Evolutionary conservation across 2,797 vertebrate genomes (phyloP), one percentile per base, ranked within the genome.

Genomic region (Poliocrania exsul): DNA sequence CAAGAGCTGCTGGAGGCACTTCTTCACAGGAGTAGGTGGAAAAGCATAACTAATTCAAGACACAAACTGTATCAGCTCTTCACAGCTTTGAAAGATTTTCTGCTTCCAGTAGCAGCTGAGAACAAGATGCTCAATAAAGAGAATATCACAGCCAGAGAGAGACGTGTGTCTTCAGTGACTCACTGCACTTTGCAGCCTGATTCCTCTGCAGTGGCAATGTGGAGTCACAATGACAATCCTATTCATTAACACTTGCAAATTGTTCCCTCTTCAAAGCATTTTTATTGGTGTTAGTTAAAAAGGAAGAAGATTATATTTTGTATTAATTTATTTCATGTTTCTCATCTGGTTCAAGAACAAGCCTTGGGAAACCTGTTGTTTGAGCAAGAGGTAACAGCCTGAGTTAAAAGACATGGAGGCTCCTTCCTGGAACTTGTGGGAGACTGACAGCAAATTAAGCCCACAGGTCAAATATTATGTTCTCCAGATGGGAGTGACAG

Each of bases 51-150:
- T 33, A 79, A 8, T 29, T 46, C 83, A 75, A 94, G 47, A 47
- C 70, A 88, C 46, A 73, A 38, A 75, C 33, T 16, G 5, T 6
- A 58, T 28, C 46, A 40, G 35, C 66, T 72, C 73, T 66, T 77
- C 67, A 44, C 78, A 85, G 71, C 74, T 95, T 87, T 40, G 29
- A 69, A 80, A 81, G 15, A 77, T 73, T 87, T 94, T 78, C 91
- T 92, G 78, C 56, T 80, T 56, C 87, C 64, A 16, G 71, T 85
- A 89, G 91, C 91, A 95, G 94, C 94, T 92, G 94, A 96, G 74
- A 93, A 90, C 91, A 96, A 94, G 84, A 95, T 89, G 84, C 21
- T 93, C 58, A 84, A 66, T 73, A 18, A 81, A 49, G 51, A 62
- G 33, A 21, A 16, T 1, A 62, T 69, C 67, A 19, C 70, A 86